Evolutionary conservation across 2,113 vertebrate genomes (phyloP), one percentile per base, ranked within the genome.

Genomic region (Tyrannus savana): DNA sequence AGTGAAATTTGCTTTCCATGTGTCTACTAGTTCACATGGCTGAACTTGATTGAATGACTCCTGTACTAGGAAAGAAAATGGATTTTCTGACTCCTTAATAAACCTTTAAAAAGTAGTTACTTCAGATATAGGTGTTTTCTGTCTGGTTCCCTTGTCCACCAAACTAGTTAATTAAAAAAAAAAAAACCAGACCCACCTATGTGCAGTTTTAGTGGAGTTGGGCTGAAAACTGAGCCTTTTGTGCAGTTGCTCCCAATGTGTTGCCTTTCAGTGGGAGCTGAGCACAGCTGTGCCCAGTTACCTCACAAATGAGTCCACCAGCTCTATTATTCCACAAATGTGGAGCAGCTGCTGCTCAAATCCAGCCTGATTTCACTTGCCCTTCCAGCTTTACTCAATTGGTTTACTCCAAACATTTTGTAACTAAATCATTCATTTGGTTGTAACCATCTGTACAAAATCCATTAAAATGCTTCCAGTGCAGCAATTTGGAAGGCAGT

Each of bases 271-370:
- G 52, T 68, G 14, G 44, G 58, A 86, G 76, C 83, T 66, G 73
- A 21, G 37, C 90, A 14, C 97, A 97, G 96, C 96, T 98, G 97
- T 19, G 72, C 87, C 56, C 28, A 7, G 76, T 47, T 96, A 90
- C 66, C 87, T 96, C 81, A 2, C 53, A 92, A 56, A 68, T 64
- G 42, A 73, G 52, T 84, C 78, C 94, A 93, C 93, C 96, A 95
- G 94, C 60, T 83, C 89, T 89, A 77, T 97, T 97, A 74, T 97
- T 78, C 90, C 75, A 53, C 95, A 81, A 93, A 94, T 85, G 69
- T 8, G 42, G 21, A 90, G 97, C 97, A 97, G 97, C 96, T 97
- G 92, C 86, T 96, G 87, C 96, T 97, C 93, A 74, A 21, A 94
- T 79, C 74, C 82, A 84, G 81, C 92, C 92, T 77, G 18, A 68